Percentiles rank a stretch among this genome's conserved stretches.
These are phyloP conservation scores for Falco berigora DNA, from an alignment of 2,797 vertebrate species.

Conservation along the genomic window DNA sequence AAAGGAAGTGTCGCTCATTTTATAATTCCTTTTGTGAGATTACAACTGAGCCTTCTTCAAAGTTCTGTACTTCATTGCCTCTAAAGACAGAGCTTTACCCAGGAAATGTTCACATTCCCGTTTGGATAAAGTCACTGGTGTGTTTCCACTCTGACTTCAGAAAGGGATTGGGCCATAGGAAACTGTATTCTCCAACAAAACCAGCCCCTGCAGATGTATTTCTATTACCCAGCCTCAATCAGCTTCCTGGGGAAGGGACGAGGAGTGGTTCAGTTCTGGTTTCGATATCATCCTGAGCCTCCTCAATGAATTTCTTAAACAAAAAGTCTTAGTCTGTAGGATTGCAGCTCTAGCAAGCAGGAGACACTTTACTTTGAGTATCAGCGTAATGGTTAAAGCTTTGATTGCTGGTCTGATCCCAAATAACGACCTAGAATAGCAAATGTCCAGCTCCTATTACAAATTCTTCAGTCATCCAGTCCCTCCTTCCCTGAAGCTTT, in stretches of 20 bases:
- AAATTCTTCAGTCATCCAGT: not conserved
- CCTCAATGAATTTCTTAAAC: not conserved
- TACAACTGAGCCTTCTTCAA: not conserved
- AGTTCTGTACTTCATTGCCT: not conserved
- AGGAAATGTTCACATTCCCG: not conserved
- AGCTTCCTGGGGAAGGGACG: not conserved
- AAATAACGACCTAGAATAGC: not conserved
- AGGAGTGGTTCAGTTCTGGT: not conserved
- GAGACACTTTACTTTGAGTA: accelerated
- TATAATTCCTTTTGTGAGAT: slow-evolving; percentile 1
- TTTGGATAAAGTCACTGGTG: not conserved
- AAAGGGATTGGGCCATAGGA: not conserved
- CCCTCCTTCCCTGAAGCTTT: slow-evolving; percentile 8
- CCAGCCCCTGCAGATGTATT: not conserved
- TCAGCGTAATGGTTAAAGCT: not conserved
- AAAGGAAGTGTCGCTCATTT: slow-evolving; percentile 18
- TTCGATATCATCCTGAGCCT: not conserved
- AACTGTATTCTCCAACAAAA: not conserved
- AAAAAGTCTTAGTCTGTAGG: not conserved
- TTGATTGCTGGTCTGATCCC: not conserved
- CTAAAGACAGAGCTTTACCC: not conserved
- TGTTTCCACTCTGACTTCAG: not conserved
- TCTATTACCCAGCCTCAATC: not conserved
- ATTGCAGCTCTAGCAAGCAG: not conserved
- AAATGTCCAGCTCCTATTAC: not conserved